phyloP scores from a whole-genome alignment of 64 coral and sea anemone genomes.

The Montipora cactus region DNA sequence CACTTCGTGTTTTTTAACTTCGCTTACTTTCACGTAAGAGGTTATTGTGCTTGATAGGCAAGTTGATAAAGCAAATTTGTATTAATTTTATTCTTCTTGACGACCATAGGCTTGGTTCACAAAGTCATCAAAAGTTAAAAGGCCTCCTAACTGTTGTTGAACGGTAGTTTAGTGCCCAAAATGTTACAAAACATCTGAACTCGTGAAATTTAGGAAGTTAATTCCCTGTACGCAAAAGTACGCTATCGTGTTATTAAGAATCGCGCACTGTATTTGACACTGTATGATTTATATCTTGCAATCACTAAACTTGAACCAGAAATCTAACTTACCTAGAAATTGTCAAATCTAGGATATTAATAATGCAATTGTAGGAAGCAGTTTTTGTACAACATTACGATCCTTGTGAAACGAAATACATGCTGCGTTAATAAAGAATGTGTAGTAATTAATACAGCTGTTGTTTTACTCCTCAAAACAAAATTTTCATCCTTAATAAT shows the following conservation, averaged over 20 bases:
- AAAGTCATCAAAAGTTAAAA: no score
- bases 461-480: not conserved
- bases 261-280: constrained; percentile 11
- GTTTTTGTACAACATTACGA: constrained; percentile 45
- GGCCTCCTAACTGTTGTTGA: no score
- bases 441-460: not conserved
- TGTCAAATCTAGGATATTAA: constrained; percentile 6
- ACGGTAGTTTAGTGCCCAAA: no score
- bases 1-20: no score
- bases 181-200: no score
- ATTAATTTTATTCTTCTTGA: not conserved
- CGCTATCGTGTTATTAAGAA: constrained; percentile 11
- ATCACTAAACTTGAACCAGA: constrained; percentile 22
- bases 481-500: not conserved
- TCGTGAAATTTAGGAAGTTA: no score
- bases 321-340: not conserved
- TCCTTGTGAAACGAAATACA: not conserved
- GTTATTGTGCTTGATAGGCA: not conserved
- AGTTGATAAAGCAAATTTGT: not conserved
- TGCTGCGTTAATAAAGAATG: not conserved
- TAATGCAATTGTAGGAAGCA: constrained; percentile 7
- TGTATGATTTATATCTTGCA: constrained; percentile 36
- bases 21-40: not conserved
- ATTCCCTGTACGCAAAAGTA: not conserved
- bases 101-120: no score